phyloP scores from a whole-genome alignment of 2,797 vertebrate species.

The Anas acuta region DNA sequence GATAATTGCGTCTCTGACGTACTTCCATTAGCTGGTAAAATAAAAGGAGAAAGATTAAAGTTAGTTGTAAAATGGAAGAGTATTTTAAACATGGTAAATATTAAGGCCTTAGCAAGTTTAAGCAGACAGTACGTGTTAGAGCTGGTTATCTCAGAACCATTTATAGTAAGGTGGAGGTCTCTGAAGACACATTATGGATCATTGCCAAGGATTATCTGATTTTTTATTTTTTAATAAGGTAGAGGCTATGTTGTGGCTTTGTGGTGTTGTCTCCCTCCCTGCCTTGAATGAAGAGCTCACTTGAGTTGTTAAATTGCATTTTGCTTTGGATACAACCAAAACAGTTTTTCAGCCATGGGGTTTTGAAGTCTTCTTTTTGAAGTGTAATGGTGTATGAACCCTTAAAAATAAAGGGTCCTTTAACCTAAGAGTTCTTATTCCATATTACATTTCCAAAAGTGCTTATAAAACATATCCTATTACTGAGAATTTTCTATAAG shows the following conservation, averaged over 20 bases:
- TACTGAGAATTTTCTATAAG: neutral
- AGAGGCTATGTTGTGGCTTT: neutral
- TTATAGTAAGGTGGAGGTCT: neutral
- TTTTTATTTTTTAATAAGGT: neutral
- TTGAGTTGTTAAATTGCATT: neutral
- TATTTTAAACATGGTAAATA: neutral
- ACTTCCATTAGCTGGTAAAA: neutral
- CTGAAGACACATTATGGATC: neutral
- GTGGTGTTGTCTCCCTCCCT: neutral
- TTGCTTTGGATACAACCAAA: neutral
- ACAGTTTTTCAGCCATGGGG: neutral
- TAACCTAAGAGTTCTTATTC: neutral
- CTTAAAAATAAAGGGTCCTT: neutral
- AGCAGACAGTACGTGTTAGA: neutral
- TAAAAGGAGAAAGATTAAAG: neutral
- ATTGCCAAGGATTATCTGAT: neutral
- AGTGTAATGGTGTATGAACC: neutral
- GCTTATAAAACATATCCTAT: neutral
- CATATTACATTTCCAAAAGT: neutral
- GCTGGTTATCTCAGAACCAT: neutral
- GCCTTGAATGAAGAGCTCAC: too few species aligned
- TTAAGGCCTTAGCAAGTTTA: neutral
- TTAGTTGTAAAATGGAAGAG: neutral
- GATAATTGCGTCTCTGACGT: neutral
- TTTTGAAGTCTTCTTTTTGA: neutral